A percentile compares a stretch with the other conserved stretches of the same genome.
These are phyloP conservation scores for Amblyornis subalaris DNA, from an alignment of 2,113 vertebrate genomes.

Conservation along the genomic window DNA sequence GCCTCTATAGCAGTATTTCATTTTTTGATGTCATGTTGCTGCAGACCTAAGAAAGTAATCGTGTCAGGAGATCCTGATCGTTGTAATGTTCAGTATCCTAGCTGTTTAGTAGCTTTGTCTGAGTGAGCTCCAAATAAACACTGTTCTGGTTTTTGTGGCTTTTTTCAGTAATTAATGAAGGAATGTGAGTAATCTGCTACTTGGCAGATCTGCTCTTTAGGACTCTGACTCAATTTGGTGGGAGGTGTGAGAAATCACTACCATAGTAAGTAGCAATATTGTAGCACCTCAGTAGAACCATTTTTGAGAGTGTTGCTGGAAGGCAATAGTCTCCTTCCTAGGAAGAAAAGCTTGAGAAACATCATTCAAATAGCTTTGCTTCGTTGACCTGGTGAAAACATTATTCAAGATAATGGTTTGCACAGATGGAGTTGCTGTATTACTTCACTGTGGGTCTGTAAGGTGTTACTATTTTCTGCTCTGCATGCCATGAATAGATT, in stretches of 20 bases:
- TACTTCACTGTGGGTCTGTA: background rate
- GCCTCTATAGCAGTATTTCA: background rate
- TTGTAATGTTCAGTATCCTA: background rate
- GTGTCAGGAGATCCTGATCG: background rate
- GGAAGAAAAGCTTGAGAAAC: background rate
- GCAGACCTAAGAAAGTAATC: background rate
- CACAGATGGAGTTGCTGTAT: background rate
- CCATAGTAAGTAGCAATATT: background rate
- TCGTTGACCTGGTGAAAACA: constrained; percentile 2
- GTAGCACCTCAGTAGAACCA: background rate
- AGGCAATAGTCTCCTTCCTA: background rate
- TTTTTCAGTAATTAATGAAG: constrained; percentile 31
- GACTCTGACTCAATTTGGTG: constrained; percentile 22
- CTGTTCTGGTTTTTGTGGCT: background rate
- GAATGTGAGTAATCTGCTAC: constrained; percentile 11
- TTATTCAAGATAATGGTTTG: background rate
- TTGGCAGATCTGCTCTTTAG: background rate
- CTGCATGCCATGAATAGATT: background rate
- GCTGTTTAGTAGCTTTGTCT: background rate
- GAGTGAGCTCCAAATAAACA: background rate
- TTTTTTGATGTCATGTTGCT: background rate
- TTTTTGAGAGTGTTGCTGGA: background rate
- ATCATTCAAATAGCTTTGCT: background rate
- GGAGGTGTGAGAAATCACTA: constrained; percentile 50
- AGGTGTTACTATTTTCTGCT: background rate